Evolutionary conservation across 1,140 invertebrate genomes (phyloP).

Genomic region (Sipha flava): DNA sequence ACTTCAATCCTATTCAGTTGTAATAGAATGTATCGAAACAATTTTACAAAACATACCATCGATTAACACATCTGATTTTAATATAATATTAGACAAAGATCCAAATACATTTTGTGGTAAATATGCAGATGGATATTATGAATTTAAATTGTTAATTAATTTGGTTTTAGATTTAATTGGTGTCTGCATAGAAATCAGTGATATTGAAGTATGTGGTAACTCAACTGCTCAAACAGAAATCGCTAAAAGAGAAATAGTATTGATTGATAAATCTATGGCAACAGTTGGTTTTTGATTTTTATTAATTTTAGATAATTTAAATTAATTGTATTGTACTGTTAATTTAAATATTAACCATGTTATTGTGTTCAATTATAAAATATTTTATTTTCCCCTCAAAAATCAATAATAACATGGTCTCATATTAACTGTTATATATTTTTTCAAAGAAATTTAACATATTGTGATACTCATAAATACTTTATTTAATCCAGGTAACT

Average conservation of each 20-base stretch:
- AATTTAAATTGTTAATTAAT: not conserved
- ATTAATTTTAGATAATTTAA: too few relatives aligned
- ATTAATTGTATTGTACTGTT: not conserved
- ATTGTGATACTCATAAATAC: not conserved
- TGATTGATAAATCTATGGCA: constrained; percentile 7
- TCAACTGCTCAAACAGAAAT: not conserved
- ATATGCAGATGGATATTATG: not conserved
- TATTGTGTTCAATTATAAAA: not conserved
- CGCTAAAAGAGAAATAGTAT: constrained; percentile 4
- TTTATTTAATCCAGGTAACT: not conserved
- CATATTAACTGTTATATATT: too few relatives aligned
- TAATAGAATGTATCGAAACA: not conserved
- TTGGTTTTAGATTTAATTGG: constrained; percentile 6
- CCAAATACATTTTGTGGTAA: constrained; percentile 25
- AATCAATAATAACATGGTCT: too few relatives aligned
- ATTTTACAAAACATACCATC: not conserved
- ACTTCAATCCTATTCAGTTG: constrained; percentile 2
- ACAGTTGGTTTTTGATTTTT: not conserved
- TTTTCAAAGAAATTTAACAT: not conserved
- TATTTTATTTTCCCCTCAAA: not conserved
- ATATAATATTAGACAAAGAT: not conserved
- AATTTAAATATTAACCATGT: not conserved
- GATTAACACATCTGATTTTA: not conserved
- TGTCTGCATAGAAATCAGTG: not conserved
- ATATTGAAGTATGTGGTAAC: constrained; percentile 1